Evolutionary conservation across 2,797 vertebrate species (phyloP).

Genomic region (Pangasius djambal): DNA sequence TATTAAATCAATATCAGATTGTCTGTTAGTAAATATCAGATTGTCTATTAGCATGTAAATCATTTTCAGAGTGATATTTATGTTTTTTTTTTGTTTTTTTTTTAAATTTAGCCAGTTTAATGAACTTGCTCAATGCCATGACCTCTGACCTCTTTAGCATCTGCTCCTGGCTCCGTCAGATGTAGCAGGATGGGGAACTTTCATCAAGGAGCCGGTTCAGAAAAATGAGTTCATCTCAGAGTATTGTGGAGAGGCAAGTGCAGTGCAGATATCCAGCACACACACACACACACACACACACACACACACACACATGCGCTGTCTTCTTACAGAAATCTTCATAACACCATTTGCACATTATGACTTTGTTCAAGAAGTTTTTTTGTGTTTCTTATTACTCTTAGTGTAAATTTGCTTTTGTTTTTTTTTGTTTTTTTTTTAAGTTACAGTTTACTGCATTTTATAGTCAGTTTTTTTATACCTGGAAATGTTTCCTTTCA

Average conservation of each 20-base stretch:
- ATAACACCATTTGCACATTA: not conserved
- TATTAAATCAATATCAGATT: not conserved
- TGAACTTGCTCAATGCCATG: not conserved
- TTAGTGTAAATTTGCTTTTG: not conserved
- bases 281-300: conserved; percentile 1
- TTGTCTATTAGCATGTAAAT: not conserved
- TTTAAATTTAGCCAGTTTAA: not conserved
- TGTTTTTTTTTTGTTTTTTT: no score
- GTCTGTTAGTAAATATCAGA: no score
- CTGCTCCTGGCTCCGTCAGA: conserved; percentile 94
- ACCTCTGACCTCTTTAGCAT: conserved; percentile 76
- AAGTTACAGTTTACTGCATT: not conserved
- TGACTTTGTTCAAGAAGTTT: no score
- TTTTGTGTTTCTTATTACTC: not conserved
- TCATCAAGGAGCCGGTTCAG: conserved; percentile 97
- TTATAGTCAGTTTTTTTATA: not conserved
- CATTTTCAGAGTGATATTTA: not conserved
- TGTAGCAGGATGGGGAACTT: conserved; percentile 96
- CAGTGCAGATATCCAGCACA: not conserved
- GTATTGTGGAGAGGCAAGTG: conserved; percentile 94
- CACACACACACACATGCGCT: not conserved
- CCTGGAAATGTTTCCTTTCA: not conserved
- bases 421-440: not conserved
- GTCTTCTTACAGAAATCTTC: not conserved
- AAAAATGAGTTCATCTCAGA: conserved; percentile 99